A percentile compares a stretch with the other conserved stretches of the same genome.
Evolutionary conservation across 2,888 invertebrate genomes (phyloP).

Genomic region (Arctia plantaginis): DNA sequence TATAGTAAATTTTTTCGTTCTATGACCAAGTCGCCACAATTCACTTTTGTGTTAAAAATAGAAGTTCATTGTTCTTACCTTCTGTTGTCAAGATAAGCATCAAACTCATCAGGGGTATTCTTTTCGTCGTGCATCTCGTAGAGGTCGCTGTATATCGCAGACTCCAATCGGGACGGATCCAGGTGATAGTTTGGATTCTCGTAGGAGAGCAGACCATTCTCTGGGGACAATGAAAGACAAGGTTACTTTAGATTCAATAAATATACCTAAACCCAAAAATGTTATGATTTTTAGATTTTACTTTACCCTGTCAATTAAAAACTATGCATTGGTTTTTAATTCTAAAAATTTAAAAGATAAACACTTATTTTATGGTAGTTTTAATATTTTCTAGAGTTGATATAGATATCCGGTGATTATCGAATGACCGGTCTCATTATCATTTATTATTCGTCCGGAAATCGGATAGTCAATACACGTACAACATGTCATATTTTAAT

Average conservation of each 20-base stretch:
- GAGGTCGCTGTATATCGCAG: constrained; percentile 91
- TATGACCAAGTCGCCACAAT: neutral
- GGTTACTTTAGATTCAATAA: no score
- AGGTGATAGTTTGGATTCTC: constrained; percentile 96
- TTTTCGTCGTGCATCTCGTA: constrained; percentile 89
- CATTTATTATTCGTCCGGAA: no score
- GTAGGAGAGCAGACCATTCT: constrained; percentile 96
- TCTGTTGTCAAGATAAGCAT: constrained; percentile 83
- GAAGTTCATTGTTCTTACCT: constrained; percentile 64
- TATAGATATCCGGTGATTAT: no score
- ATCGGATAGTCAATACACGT: no score
- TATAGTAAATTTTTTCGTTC: no score
- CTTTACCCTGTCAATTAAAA: neutral
- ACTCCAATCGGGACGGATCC: constrained; percentile 91
- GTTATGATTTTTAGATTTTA: neutral
- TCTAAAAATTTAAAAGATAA: neutral
- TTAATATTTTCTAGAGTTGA: neutral
- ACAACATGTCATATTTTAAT: no score
- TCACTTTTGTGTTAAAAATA: neutral
- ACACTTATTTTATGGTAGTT: neutral
- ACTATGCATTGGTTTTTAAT: no score
- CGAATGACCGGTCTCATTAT: no score
- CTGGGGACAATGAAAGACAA: constrained; percentile 83
- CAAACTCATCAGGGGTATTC: constrained; percentile 85
- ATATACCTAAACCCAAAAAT: no score